A percentile compares a stretch with the other conserved stretches of the same genome.
Evolutionary conservation across 2,888 invertebrate species (phyloP).

Genomic region (Acrobasis consociella): DNA sequence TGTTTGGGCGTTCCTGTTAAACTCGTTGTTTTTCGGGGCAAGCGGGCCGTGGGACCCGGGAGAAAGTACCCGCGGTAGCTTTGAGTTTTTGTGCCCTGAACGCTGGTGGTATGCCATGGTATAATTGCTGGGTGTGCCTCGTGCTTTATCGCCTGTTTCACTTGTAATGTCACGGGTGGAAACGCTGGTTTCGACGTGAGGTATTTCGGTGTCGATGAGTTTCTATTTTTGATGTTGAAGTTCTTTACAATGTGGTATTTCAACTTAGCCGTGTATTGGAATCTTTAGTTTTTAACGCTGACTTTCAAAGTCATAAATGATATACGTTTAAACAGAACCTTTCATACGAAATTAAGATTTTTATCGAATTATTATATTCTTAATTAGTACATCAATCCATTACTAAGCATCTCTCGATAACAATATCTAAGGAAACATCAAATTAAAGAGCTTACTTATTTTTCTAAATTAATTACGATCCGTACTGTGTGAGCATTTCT

Average conservation of each 20-base stretch:
- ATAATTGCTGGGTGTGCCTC: slow-evolving; percentile 60
- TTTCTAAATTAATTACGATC: too few species aligned
- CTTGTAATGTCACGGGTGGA: slow-evolving; percentile 25
- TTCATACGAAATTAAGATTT: too few species aligned
- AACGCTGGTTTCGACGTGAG: slow-evolving; percentile 15
- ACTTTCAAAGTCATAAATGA: too few species aligned
- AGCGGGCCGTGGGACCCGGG: slow-evolving; percentile 75
- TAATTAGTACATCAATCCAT: too few species aligned
- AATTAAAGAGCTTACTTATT: too few species aligned
- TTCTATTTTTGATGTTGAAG: slow-evolving; percentile 7
- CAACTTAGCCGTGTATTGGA: too few species aligned
- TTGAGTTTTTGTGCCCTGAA: slow-evolving; percentile 63
- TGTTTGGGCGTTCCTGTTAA: slow-evolving; percentile 75
- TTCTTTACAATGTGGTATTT: not conserved
- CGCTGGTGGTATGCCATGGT: slow-evolving; percentile 46
- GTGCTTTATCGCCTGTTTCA: slow-evolving; percentile 41
- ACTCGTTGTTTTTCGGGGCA: slow-evolving; percentile 60
- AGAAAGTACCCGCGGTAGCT: slow-evolving; percentile 68
- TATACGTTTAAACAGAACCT: too few species aligned
- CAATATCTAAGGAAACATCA: too few species aligned
- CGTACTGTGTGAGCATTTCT: too few species aligned
- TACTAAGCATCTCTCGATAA: too few species aligned
- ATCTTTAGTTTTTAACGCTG: too few species aligned
- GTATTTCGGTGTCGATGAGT: slow-evolving; percentile 11
- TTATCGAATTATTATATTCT: too few species aligned